Conservation (phyloP, 2,113 vertebrate species). For the Paramormyrops kingsleyae region DNA sequence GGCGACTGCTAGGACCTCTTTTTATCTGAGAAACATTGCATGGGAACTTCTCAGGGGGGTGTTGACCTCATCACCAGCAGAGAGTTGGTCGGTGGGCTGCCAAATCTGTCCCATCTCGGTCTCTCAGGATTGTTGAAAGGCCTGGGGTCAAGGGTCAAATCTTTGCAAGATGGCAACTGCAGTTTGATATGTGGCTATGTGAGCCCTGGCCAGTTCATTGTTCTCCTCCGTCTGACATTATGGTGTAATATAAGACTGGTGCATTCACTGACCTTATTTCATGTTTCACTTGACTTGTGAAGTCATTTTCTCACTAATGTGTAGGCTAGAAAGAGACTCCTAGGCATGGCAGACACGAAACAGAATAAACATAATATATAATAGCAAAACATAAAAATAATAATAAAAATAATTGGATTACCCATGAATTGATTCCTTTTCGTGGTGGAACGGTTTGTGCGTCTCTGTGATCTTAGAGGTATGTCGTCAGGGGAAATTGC, state of each 20-base stretch:
- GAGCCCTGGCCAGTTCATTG: background rate
- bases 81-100: background rate
- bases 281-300: background rate
- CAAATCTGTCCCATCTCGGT: background rate
- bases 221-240: background rate
- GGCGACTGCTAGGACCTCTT: background rate
- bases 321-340: background rate
- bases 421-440: background rate
- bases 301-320: conserved; percentile 3
- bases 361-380: background rate
- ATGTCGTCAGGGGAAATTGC: background rate
- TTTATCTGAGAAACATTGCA: background rate
- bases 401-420: background rate
- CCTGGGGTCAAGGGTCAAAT: background rate
- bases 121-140: background rate
- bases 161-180: background rate
- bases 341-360: background rate
- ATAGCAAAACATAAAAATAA: background rate
- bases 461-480: background rate
- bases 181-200: background rate
- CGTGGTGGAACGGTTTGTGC: background rate
- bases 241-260: background rate
- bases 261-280: background rate
- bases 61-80: background rate
- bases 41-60: background rate